Conservation (phyloP, 2,113 vertebrate species). For the Bubo blakistoni region DNA sequence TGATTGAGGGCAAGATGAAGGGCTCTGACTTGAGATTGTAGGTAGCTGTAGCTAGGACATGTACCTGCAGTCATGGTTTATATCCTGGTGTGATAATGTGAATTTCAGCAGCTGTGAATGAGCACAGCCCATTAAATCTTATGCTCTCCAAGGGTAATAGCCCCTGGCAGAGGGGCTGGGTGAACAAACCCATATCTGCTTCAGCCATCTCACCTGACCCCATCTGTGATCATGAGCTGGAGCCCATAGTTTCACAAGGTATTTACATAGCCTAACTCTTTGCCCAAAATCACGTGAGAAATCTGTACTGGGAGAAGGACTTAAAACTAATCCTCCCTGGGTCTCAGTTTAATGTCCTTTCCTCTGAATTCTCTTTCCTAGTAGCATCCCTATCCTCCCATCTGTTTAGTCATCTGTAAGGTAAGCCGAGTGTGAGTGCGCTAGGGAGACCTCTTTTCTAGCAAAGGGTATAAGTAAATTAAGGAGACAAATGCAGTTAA, state of each 20-base stretch:
- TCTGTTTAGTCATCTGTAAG: constrained; percentile 1
- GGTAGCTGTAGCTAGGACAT: not conserved
- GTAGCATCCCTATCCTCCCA: not conserved
- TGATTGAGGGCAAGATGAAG: not conserved
- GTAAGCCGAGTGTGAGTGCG: not conserved
- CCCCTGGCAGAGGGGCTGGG: not conserved
- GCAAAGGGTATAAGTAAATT: not conserved
- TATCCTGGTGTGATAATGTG: not conserved
- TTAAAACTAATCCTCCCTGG: not conserved
- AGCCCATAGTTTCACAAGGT: not conserved
- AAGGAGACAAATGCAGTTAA: not conserved
- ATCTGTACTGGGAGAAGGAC: not conserved
- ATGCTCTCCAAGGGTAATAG: not conserved
- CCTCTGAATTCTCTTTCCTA: constrained; percentile 3
- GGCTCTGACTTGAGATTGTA: not conserved
- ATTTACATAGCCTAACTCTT: not conserved
- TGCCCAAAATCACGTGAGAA: not conserved
- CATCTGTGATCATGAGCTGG: not conserved
- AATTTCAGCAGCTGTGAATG: not conserved
- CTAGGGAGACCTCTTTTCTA: not conserved
- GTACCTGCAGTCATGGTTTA: not conserved
- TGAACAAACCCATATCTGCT: not conserved
- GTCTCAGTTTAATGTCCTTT: not conserved
- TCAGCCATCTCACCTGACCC: not conserved
- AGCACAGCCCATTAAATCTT: not conserved